A percentile compares a stretch with the other conserved stretches of the same genome.
phyloP scores from a whole-genome alignment of 2,113 vertebrate species.

The Gobius niger region DNA sequence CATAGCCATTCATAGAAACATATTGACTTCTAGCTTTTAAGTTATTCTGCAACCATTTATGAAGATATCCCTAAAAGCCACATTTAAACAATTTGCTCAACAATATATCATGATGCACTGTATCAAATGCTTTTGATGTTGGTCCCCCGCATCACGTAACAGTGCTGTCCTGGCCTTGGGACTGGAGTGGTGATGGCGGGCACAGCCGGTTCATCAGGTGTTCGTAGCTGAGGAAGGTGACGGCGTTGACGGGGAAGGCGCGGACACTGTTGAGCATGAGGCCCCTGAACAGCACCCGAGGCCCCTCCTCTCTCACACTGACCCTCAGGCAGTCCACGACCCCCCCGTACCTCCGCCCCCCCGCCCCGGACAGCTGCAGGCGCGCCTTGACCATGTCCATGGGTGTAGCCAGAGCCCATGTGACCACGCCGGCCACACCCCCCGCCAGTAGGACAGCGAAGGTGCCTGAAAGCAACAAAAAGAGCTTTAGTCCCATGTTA shows the following conservation, averaged over 20 bases:
- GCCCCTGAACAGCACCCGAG: slow-evolving; percentile 78
- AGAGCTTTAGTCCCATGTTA: too few species aligned
- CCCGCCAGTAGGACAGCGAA: slow-evolving; percentile 76
- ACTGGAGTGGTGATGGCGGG: background rate
- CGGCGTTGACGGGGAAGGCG: slow-evolving; percentile 83
- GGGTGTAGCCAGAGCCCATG: slow-evolving; percentile 80
- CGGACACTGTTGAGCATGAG: slow-evolving; percentile 80
- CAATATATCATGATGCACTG: background rate
- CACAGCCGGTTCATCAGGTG: slow-evolving; percentile 70
- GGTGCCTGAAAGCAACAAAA: slow-evolving; percentile 54
- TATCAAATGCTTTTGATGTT: background rate
- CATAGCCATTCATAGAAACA: too few species aligned
- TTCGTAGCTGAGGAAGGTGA: slow-evolving; percentile 85
- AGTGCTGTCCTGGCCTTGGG: slow-evolving; percentile 2
- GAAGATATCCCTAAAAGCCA: background rate
- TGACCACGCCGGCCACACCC: slow-evolving; percentile 76
- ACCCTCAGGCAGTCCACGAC: slow-evolving; percentile 77
- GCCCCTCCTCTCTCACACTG: slow-evolving; percentile 77
- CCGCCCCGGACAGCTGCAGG: slow-evolving; percentile 81
- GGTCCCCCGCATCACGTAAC: background rate
- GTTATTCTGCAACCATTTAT: background rate
- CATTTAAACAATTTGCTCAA: background rate
- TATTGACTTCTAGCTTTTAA: background rate
- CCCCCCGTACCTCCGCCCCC: slow-evolving; percentile 68
- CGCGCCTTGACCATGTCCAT: slow-evolving; percentile 84